Percentiles rank a stretch among this genome's conserved stretches.
Evolutionary conservation across 2,888 invertebrate genomes (phyloP).

Genomic region (Parapristionchus giblindavisi): DNA sequence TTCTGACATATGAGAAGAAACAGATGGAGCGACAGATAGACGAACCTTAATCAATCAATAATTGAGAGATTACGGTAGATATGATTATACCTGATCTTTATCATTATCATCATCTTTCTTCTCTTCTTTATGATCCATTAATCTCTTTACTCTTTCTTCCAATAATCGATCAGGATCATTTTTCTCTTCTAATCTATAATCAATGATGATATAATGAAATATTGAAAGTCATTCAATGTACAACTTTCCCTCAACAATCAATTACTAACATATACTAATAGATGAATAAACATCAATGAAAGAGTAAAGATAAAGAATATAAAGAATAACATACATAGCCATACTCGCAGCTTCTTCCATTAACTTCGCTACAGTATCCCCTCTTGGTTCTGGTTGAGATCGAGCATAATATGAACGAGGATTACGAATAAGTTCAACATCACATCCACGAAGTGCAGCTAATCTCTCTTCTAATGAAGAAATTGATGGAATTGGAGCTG

Average conservation of each 20-base stretch:
- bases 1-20: conserved; percentile 21
- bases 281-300: background rate
- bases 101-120: conserved; percentile 31
- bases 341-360: conserved; percentile 40
- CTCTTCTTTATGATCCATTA: conserved; percentile 27
- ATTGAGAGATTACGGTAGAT: background rate
- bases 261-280: background rate
- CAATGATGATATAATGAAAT: background rate
- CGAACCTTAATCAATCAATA: background rate
- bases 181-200: conserved; percentile 23
- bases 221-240: too few relatives aligned
- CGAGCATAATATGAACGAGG: conserved; percentile 49
- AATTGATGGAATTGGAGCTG: conserved; percentile 41
- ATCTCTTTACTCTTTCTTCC: conserved; percentile 27
- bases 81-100: conserved; percentile 1
- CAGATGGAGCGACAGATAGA: conserved; percentile 29
- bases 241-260: background rate
- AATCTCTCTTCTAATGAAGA: conserved; percentile 61
- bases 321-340: conserved; percentile 3
- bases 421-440: conserved; percentile 64
- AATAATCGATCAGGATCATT: conserved; percentile 25
- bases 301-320: background rate
- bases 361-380: conserved; percentile 44
- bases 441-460: conserved; percentile 59
- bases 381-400: background rate